Base-by-base conservation (phyloP, 2,113 vertebrate genomes). In the Brachyhypopomus gauderio region DNA sequence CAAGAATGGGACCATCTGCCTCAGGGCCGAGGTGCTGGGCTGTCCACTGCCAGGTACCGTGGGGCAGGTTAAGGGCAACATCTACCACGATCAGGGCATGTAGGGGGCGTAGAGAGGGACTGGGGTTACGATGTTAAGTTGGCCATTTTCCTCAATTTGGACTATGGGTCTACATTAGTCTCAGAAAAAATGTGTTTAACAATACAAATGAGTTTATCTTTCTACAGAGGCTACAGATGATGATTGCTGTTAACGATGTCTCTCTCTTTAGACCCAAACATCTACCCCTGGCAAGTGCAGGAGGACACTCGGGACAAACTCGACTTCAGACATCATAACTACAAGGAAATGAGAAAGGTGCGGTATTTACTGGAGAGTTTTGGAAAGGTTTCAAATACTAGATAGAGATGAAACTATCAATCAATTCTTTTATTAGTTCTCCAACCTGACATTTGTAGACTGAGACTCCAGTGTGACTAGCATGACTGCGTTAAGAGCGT, bases 331-430 rank as follows among this genome's bases (percentile, higher is more conserved):
- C 96, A 98, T 85, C 97, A 98, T 90, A 96, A 91, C 91, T 97
- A 97, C 87, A 96, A 96, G 83, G 96, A 98, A 86, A 96, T 97
- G 97, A 96, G 95, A 84, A 97, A 97, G 95, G 97, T 97, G 78
- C 4, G 9, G 19, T 41, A 20, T 38, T 52, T 52, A 30, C 4
- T 60, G 19, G 2, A 52, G 12, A 52, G 45, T 52, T 11, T 11
- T 11, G 12, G 45, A 52, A 41, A 7, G 45, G 3, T 14, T 52
- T 11, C 45, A 52, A 12, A 52, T 14, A 14, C 45, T 12, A 52
- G 45, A 14, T 52, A 12, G 45, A 52, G 0, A 11, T 41, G 41
- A 1, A 1, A 41, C 41, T 41, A 9, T 41, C 41, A 41, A 41
- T 9, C 9, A 9, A 41, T 41, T 41, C 9, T 41, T 41, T 5